Evolutionary conservation across 2,113 vertebrate genomes (phyloP).

Genomic region (Isichthys henryi): DNA sequence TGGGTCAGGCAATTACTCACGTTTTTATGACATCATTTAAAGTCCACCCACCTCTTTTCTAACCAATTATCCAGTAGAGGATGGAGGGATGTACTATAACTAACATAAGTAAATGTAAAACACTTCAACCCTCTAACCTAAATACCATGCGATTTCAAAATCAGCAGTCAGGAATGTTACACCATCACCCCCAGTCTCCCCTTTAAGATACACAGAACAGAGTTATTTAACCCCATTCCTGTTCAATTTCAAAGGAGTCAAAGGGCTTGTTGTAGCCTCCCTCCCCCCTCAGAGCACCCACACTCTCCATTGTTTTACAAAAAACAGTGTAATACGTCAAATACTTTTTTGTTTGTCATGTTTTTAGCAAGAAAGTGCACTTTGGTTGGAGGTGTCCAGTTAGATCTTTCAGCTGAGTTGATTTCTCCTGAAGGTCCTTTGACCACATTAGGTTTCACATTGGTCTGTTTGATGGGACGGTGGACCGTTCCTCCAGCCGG

Average conservation of each 20-base stretch:
- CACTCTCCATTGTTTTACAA: neutral
- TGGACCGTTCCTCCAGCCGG: conserved; percentile 26
- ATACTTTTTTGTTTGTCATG: neutral
- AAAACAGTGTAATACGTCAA: neutral
- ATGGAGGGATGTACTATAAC: neutral
- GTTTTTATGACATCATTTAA: neutral
- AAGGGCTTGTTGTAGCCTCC: neutral
- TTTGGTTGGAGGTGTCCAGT: neutral
- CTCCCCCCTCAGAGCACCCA: neutral
- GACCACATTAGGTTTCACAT: conserved; percentile 17
- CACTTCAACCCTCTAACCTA: neutral
- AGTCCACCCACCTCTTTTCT: neutral
- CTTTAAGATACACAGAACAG: neutral
- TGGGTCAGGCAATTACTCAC: too few relatives aligned
- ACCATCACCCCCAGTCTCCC: neutral
- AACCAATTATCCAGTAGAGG: neutral
- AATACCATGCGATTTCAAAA: neutral
- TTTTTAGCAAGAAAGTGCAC: neutral
- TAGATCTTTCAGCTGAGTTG: neutral
- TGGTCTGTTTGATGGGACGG: conserved; percentile 28
- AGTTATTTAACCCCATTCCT: neutral
- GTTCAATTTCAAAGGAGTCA: neutral
- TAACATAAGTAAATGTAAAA: neutral
- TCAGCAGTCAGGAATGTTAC: neutral
- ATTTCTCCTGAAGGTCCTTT: neutral